phyloP scores from a whole-genome alignment of 2,888 invertebrate genomes.

The Pammene fasciana region DNA sequence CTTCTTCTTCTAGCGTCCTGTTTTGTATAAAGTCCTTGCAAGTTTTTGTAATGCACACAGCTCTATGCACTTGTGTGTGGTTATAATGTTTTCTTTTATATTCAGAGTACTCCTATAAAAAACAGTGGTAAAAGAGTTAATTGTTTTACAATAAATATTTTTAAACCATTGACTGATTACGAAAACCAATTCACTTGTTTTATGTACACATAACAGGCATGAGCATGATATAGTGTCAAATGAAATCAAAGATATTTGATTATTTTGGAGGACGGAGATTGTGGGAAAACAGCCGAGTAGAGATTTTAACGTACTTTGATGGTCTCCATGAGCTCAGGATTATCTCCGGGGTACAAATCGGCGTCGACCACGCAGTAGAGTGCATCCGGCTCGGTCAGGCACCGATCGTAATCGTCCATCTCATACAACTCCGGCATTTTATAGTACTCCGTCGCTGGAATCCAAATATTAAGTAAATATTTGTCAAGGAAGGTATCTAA shows the following conservation, averaged over 20 bases:
- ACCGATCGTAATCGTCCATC: conserved; percentile 38
- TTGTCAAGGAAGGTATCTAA: no score
- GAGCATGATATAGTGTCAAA: no score
- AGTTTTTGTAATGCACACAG: conserved; percentile 26
- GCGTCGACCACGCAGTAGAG: conserved; percentile 38
- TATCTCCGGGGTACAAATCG: conserved; percentile 12
- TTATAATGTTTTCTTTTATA: conserved; percentile 36
- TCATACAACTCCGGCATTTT: conserved; percentile 36
- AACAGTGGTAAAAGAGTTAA: not conserved
- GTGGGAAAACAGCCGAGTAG: no score
- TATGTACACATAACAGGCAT: no score
- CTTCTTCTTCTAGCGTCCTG: not conserved
- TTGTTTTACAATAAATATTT: no score
- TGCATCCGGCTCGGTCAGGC: conserved; percentile 28
- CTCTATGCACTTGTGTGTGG: conserved; percentile 33
- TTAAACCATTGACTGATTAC: no score
- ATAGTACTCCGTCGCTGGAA: conserved; percentile 38
- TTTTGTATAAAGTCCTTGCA: conserved; percentile 25
- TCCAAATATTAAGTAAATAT: not conserved
- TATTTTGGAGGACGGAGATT: no score
- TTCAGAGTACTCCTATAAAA: conserved; percentile 36
- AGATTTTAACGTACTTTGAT: conserved; percentile 2
- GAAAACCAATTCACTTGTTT: no score
- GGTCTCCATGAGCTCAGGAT: conserved; percentile 23
- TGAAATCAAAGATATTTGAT: no score